A percentile compares a stretch with the other conserved stretches of the same genome.
phyloP scores from a whole-genome alignment of 2,888 invertebrate genomes.

The Embidobia sp. region DNA sequence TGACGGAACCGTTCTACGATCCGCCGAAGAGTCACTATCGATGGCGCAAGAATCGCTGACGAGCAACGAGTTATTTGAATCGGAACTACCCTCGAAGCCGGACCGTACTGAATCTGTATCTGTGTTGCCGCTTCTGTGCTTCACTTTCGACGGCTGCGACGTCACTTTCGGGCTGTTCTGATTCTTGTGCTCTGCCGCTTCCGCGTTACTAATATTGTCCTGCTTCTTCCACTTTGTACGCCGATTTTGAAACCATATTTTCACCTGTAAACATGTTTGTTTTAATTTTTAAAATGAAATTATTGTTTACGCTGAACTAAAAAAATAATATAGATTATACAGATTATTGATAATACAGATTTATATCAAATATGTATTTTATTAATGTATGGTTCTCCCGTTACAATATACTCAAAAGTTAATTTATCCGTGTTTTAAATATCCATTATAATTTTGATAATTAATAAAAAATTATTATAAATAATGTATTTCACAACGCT shows the following conservation, averaged over 20 bases:
- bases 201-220: slow-evolving; percentile 94
- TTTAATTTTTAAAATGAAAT: background rate
- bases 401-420: no score
- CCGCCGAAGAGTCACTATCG: slow-evolving; percentile 66
- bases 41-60: slow-evolving; percentile 71
- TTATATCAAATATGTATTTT: no score
- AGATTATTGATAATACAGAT: no score
- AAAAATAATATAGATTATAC: no score
- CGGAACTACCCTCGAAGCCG: slow-evolving; percentile 70
- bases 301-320: no score
- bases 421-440: no score
- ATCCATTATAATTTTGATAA: no score
- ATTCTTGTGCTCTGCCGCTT: slow-evolving; percentile 91
- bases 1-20: slow-evolving; percentile 57
- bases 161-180: slow-evolving; percentile 74
- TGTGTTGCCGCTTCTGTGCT: slow-evolving; percentile 53
- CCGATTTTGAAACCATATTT: slow-evolving; percentile 96
- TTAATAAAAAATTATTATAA: no score
- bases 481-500: no score
- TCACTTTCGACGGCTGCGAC: slow-evolving; percentile 60
- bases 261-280: slow-evolving; percentile 85
- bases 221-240: slow-evolving; percentile 94
- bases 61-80: slow-evolving; percentile 71
- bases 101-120: slow-evolving; percentile 56
- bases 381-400: no score